These are phyloP conservation scores for Phlogophora meticulosa DNA, from an alignment of 2,888 invertebrate genomes.

Conservation along the genomic window DNA sequence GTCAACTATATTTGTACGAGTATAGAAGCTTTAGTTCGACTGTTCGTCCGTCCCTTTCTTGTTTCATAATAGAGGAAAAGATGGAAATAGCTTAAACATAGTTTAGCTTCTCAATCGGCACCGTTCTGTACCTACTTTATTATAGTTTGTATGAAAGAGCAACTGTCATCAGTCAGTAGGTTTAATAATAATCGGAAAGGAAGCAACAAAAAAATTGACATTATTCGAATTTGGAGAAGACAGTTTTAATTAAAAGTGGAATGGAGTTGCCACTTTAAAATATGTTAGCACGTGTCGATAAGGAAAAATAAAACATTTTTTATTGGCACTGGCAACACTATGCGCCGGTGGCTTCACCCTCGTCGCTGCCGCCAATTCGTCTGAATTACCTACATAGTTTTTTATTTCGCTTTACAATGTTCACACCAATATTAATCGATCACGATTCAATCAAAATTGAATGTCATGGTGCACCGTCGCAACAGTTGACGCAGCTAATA, in stretches of 20 bases:
- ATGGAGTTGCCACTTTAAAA: slow-evolving; percentile 62
- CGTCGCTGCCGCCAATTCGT: slow-evolving; percentile 56
- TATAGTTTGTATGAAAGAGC: too few relatives aligned
- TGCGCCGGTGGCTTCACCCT: slow-evolving; percentile 59
- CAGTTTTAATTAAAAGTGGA: slow-evolving; percentile 10
- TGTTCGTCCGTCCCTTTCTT: too few relatives aligned
- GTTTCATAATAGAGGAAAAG: too few relatives aligned
- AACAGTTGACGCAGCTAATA: slow-evolving; percentile 18
- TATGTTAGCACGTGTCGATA: slow-evolving; percentile 69
- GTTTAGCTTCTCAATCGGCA: too few relatives aligned
- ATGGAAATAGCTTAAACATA: too few relatives aligned
- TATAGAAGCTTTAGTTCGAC: too few relatives aligned
- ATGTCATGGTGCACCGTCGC: slow-evolving; percentile 35
- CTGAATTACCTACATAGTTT: slow-evolving; percentile 60
- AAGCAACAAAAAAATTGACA: not conserved
- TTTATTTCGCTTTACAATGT: slow-evolving; percentile 69
- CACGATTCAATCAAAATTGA: slow-evolving; percentile 65
- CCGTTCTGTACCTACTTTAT: too few relatives aligned
- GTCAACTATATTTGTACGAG: too few relatives aligned
- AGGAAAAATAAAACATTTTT: slow-evolving; percentile 71
- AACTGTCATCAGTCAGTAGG: too few relatives aligned
- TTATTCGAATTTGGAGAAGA: slow-evolving; percentile 13
- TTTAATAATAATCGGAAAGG: too few relatives aligned
- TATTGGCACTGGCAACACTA: slow-evolving; percentile 68
- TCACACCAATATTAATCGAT: slow-evolving; percentile 69